These are phyloP conservation scores for Eurytoma adleriae DNA, from an alignment of 2,888 invertebrate genomes.

Conservation along the genomic window DNA sequence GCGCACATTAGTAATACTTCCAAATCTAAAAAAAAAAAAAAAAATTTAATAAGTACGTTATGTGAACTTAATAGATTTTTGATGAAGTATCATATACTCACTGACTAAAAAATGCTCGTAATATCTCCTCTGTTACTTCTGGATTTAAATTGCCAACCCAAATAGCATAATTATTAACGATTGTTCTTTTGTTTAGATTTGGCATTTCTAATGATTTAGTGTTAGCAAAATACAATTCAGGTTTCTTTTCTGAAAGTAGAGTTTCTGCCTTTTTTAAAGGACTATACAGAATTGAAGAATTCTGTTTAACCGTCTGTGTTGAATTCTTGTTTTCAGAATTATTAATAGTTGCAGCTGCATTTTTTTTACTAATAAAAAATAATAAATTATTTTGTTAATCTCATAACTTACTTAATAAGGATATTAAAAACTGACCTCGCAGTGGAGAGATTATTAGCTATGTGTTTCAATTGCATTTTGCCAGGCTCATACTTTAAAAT, in stretches of 20 bases:
- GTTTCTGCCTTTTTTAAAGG: too few relatives aligned
- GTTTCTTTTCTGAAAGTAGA: too few relatives aligned
- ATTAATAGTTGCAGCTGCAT: too few relatives aligned
- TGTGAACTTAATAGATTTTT: neutral
- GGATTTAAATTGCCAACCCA: slow-evolving; percentile 5
- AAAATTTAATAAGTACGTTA: neutral
- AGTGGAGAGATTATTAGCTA: neutral
- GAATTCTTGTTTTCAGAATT: too few relatives aligned
- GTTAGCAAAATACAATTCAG: too few relatives aligned
- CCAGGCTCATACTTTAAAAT: neutral
- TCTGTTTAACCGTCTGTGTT: too few relatives aligned
- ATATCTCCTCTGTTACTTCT: neutral
- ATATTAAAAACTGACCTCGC: too few relatives aligned
- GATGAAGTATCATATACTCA: neutral
- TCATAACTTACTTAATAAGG: too few relatives aligned
- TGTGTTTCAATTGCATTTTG: neutral
- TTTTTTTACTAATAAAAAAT: too few relatives aligned
- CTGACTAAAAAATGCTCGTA: neutral
- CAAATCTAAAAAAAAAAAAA: neutral
- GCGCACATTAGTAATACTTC: neutral
- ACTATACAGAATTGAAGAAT: too few relatives aligned
- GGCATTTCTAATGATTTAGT: too few relatives aligned
- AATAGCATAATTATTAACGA: neutral
- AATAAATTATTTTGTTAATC: too few relatives aligned
- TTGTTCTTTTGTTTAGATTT: neutral